These are phyloP conservation scores for Terrapene triunguis DNA, from an alignment of 2,113 vertebrate species.

Conservation along the genomic window DNA sequence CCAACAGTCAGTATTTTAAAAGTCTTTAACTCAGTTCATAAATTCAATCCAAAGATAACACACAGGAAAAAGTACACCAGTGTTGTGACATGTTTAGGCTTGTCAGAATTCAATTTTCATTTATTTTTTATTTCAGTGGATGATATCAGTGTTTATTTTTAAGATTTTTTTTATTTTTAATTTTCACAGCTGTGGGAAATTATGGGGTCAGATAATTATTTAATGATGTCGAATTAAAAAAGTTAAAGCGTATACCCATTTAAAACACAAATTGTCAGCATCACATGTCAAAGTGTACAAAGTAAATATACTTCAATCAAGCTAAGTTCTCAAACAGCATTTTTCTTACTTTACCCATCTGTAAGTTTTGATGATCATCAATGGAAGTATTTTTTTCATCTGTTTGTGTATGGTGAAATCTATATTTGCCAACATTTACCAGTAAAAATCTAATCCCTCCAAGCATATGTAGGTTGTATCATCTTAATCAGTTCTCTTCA, in stretches of 20 bases:
- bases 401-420: too few relatives aligned
- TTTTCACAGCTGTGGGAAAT: too few relatives aligned
- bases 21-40: accelerated
- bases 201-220: too few relatives aligned
- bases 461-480: not conserved
- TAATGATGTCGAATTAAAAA: not conserved
- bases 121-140: not conserved
- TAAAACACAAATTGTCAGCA: not conserved
- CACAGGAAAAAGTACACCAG: accelerated
- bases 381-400: too few relatives aligned
- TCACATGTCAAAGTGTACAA: not conserved
- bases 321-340: not conserved
- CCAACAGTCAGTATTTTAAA: not conserved
- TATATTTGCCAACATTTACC: too few relatives aligned
- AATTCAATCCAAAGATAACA: not conserved
- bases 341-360: too few relatives aligned
- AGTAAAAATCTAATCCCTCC: too few relatives aligned
- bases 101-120: not conserved
- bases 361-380: too few relatives aligned
- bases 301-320: not conserved
- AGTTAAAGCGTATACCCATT: not conserved
- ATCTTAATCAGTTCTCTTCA: not conserved
- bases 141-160: not conserved
- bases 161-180: not conserved
- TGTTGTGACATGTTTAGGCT: not conserved